Evolutionary conservation across 2,888 invertebrate genomes (phyloP).

Genomic region (Ophioninae sp.): DNA sequence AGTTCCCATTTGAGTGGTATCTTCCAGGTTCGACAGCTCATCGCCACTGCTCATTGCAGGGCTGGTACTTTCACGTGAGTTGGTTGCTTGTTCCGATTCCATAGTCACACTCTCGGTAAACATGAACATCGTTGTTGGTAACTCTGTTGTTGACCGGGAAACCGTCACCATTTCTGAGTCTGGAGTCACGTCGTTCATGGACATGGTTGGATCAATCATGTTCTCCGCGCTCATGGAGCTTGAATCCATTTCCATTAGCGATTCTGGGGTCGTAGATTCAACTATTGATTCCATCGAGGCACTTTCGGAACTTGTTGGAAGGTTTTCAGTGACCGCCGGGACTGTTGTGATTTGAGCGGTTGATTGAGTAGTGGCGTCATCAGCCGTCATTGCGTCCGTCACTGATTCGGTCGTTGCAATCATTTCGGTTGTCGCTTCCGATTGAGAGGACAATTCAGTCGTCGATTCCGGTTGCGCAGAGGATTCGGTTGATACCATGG

Average conservation of each 20-base stretch:
- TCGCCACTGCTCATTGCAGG: background rate
- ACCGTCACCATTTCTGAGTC: constrained; percentile 33
- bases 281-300: constrained; percentile 11
- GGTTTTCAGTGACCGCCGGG: constrained; percentile 14
- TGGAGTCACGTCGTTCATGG: constrained; percentile 21
- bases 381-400: constrained; percentile 35
- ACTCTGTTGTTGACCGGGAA: constrained; percentile 27
- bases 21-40: constrained; percentile 21
- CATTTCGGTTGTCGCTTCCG: constrained; percentile 38
- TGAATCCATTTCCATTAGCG: constrained; percentile 16
- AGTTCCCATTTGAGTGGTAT: constrained; percentile 42
- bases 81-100: constrained; percentile 8
- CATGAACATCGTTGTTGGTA: constrained; percentile 23
- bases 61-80: constrained; percentile 9
- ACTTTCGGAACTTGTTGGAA: constrained; percentile 8
- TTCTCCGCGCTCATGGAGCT: constrained; percentile 19
- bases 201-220: constrained; percentile 39
- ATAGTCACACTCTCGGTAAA: constrained; percentile 19
- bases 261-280: constrained; percentile 19
- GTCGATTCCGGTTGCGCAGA: constrained; percentile 34
- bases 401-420: constrained; percentile 42
- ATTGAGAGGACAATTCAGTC: constrained; percentile 9
- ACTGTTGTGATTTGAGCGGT: constrained; percentile 41
- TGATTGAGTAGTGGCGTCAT: constrained; percentile 23
- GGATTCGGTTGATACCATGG: constrained; percentile 42